Percentiles rank a stretch among this genome's conserved stretches.
These are phyloP conservation scores for Siniperca scherzeri DNA, from an alignment of 2,797 vertebrate species.

Conservation along the genomic window DNA sequence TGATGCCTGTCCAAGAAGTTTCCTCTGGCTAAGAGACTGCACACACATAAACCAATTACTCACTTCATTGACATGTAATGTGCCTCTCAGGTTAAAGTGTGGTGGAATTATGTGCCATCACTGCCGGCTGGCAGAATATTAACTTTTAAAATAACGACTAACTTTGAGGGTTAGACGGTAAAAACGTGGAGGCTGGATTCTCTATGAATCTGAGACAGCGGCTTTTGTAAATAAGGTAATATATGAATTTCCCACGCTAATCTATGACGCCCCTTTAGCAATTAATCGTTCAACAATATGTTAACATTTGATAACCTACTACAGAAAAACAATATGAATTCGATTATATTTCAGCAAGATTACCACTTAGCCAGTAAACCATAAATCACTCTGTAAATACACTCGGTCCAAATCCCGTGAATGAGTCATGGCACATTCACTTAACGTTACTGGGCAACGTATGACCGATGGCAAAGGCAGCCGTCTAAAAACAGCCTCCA, in stretches of 20 bases:
- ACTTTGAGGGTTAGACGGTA: not conserved
- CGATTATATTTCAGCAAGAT: constrained; percentile 38
- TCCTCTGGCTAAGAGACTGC: not conserved
- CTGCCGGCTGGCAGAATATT: not conserved
- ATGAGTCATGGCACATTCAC: constrained; percentile 80
- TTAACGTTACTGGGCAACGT: constrained; percentile 75
- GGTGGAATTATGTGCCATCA: not conserved
- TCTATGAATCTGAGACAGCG: not conserved
- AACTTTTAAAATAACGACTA: not conserved
- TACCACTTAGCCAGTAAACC: constrained; percentile 44
- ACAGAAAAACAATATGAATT: not conserved
- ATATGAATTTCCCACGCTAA: not conserved
- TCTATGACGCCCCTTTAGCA: not conserved
- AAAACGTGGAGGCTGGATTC: not conserved
- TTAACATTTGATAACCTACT: not conserved
- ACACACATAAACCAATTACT: not conserved
- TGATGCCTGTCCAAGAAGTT: not conserved
- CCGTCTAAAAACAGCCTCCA: constrained; percentile 79
- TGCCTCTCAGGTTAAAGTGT: not conserved
- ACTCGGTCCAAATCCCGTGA: constrained; percentile 67
- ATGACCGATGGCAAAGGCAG: constrained; percentile 47
- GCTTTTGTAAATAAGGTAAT: not conserved
- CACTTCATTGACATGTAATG: not conserved
- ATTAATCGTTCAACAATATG: not conserved
- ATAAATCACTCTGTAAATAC: constrained; percentile 68